Evolutionary conservation across 2,888 invertebrate genomes (phyloP).

Genomic region (Julus scanicus): DNA sequence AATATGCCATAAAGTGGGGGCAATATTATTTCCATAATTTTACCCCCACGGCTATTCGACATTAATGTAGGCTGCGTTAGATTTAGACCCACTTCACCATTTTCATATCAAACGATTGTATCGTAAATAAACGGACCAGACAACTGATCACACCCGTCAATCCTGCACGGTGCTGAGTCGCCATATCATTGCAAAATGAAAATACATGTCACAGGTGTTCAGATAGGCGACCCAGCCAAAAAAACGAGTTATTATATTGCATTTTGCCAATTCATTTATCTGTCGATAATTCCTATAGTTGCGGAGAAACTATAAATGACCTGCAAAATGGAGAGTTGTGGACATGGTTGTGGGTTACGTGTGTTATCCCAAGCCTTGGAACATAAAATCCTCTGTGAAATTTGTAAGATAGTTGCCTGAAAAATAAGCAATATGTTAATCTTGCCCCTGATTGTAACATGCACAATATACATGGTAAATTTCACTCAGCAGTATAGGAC

Average conservation of each 20-base stretch:
- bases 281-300: neutral
- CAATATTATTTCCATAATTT: neutral
- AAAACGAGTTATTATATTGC: conserved; percentile 2
- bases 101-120: neutral
- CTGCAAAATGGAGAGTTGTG: too few species aligned
- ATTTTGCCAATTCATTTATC: neutral
- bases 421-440: too few species aligned
- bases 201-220: conserved; percentile 2
- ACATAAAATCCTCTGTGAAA: too few species aligned
- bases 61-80: neutral
- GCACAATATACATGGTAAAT: too few species aligned
- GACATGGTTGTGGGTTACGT: too few species aligned
- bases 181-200: neutral
- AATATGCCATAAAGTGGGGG: neutral
- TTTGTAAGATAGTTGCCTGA: too few species aligned
- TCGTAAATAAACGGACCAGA: neutral
- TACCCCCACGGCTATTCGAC: neutral
- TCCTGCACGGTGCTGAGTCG: neutral
- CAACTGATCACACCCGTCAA: neutral
- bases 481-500: too few species aligned
- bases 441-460: too few species aligned
- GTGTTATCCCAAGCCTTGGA: too few species aligned
- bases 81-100: neutral
- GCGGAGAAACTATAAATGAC: too few species aligned
- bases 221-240: neutral